Base-by-base conservation (phyloP, 2,888 invertebrate genomes). In the Oxyteleia sp. region DNA sequence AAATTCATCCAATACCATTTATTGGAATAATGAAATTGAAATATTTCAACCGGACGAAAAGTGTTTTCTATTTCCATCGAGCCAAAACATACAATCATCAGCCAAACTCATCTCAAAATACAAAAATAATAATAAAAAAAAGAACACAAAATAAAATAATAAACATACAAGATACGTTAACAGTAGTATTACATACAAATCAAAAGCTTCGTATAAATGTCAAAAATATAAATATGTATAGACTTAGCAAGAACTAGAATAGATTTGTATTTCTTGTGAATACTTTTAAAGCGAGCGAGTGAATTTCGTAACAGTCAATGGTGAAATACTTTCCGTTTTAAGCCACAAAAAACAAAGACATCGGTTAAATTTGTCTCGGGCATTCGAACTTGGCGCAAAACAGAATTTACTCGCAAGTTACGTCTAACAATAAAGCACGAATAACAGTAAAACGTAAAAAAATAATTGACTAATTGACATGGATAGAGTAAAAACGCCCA, bases 401-500 rank as follows among this genome's bases (percentile, higher is more conserved):
- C 5, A 45, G 16, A 18, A 41, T 41, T 45, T 7, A 45, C 7
- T 45, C 10, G 18, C 10, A 18, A 45, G 2, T 45, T 45, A 45
- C 4, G 10, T 8, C 16, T 45, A 45, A 45, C 16, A 18, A 4
- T 45, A 45, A 8, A 45, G 45, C 8, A 4, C 1, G n/a, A n/a
- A n/a, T n/a, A n/a, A n/a, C n/a, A n/a, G n/a, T 16, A 45, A 16
- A 45, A 45, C 10, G 32, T 32, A 20, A 43, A 13, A 18, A n/a
- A n/a, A n/a, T n/a, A n/a, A 45, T 16, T 15, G 18, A 45, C 47
- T 57, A 47, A 69, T 69, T 68, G 55, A 45, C 57, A 55, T 69
- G 55, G 55, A 55, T 11, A 29, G 29, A 29, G 41, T 47, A 41
- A 53, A 51, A 3, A 7, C 51, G 38, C 38, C 35, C 38, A n/a